Evolutionary conservation across 2,113 vertebrate species (phyloP).

Genomic region (Delphinapterus leucas): DNA sequence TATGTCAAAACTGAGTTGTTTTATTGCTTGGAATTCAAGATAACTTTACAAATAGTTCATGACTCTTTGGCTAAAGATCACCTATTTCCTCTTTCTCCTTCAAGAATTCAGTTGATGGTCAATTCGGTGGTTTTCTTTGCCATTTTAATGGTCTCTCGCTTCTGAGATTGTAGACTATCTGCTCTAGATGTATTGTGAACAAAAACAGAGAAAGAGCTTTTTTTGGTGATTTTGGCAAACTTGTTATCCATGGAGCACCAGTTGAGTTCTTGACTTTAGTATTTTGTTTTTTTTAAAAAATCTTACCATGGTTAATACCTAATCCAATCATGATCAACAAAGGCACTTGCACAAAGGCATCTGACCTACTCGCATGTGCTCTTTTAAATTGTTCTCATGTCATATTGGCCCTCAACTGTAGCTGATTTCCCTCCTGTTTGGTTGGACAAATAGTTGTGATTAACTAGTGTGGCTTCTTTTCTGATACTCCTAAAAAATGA

Average conservation of each 20-base stretch:
- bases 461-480: not conserved
- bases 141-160: not conserved
- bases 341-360: not conserved
- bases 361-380: not conserved
- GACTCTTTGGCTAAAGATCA: not conserved
- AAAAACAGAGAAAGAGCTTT: not conserved
- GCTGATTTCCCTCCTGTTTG: not conserved
- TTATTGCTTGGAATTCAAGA: conserved; percentile 34
- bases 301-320: conserved; percentile 41
- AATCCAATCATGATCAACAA: conserved; percentile 22
- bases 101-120: not conserved
- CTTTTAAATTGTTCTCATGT: not conserved
- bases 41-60: not conserved
- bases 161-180: not conserved
- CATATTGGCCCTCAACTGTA: not conserved
- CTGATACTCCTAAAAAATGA: not conserved
- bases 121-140: not conserved
- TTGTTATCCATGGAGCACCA: not conserved
- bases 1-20: conserved; percentile 1
- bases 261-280: not conserved
- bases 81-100: not conserved
- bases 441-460: not conserved
- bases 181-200: not conserved
- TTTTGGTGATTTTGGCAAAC: not conserved
- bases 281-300: not conserved